Conservation (phyloP, 2,888 invertebrate genomes). For the Acrobasis consociella region DNA sequence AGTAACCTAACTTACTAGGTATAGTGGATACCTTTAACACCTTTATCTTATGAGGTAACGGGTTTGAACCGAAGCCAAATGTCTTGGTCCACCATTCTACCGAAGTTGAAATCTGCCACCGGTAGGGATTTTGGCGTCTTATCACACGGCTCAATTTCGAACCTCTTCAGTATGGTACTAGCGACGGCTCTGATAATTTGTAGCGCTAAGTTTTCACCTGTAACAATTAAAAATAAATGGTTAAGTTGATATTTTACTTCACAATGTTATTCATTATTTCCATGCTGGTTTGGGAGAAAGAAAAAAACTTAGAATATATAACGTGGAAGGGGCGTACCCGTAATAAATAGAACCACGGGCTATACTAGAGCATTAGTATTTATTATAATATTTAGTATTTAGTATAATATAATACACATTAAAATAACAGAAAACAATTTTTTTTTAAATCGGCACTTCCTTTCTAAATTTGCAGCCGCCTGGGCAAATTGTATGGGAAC, state of each 20-base stretch:
- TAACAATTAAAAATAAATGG: constrained; percentile 32
- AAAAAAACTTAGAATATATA: too few species aligned
- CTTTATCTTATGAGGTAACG: constrained; percentile 20
- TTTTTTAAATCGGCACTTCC: too few species aligned
- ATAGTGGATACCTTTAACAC: background rate
- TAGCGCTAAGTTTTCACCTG: constrained; percentile 66
- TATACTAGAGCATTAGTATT: too few species aligned
- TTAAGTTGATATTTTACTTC: background rate
- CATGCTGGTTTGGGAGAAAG: background rate
- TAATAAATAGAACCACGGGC: too few species aligned
- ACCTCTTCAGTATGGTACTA: constrained; percentile 50
- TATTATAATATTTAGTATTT: too few species aligned
- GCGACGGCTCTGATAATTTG: constrained; percentile 55
- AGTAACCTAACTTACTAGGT: background rate
- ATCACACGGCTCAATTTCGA: constrained; percentile 49
- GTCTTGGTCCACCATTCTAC: constrained; percentile 55
- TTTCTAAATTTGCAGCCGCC: too few species aligned
- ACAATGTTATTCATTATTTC: background rate
- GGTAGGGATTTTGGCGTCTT: constrained; percentile 52
- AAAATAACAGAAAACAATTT: too few species aligned
- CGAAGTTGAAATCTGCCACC: constrained; percentile 61
- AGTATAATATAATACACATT: too few species aligned
- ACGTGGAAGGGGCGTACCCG: too few species aligned
- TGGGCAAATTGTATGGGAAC: too few species aligned
- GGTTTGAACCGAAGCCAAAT: constrained; percentile 63